Percentiles rank a stretch among this genome's conserved stretches.
Conservation (phyloP, 1,140 invertebrate species). For the Aradophagus sp. region DNA sequence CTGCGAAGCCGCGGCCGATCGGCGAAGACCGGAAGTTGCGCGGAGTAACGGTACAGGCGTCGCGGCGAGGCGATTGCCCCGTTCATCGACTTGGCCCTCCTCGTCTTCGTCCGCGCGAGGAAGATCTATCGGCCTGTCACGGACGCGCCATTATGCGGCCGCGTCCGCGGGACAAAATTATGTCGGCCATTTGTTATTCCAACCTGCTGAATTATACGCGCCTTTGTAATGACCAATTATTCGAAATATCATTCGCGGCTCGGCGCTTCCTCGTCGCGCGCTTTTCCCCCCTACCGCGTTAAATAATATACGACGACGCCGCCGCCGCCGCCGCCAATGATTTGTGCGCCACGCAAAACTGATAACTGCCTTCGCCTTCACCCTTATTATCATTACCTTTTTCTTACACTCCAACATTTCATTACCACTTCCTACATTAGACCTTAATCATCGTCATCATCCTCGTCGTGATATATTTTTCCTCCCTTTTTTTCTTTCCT, state of each 20-base stretch:
- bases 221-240: slow-evolving; percentile 50
- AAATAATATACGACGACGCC: slow-evolving; percentile 11
- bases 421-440: no score
- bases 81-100: slow-evolving; percentile 41
- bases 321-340: not conserved
- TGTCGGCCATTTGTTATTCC: slow-evolving; percentile 46
- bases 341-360: no score
- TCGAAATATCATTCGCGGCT: slow-evolving; percentile 48
- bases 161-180: slow-evolving; percentile 43
- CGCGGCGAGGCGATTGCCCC: slow-evolving; percentile 35
- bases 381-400: no score
- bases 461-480: no score
- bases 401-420: no score
- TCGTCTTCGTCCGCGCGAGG: slow-evolving; percentile 34
- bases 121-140: slow-evolving; percentile 48
- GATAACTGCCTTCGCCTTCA: no score
- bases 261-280: slow-evolving; percentile 28
- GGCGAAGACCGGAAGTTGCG: slow-evolving; percentile 49
- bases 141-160: slow-evolving; percentile 33
- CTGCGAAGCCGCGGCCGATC: slow-evolving; percentile 27
- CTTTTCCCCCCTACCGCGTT: slow-evolving; percentile 12
- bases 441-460: no score
- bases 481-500: no score
- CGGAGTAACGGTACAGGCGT: slow-evolving; percentile 41
- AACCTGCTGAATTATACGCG: slow-evolving; percentile 46